Evolutionary conservation across 2,113 vertebrate species (phyloP).

Genomic region (Cinclus cinclus): DNA sequence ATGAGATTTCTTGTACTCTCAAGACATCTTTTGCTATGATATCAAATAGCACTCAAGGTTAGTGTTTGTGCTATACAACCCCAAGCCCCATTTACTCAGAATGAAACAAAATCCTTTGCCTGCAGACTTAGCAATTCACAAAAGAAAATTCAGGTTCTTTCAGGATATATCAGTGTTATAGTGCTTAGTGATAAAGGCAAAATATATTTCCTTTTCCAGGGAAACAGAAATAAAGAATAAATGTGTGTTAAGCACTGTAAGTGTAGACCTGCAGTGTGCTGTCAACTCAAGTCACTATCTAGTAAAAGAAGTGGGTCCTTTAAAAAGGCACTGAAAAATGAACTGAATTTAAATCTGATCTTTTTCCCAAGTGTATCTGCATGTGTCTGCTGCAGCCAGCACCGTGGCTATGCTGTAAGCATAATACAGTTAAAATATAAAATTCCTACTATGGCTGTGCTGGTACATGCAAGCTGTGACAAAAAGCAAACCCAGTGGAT

Average conservation of each 20-base stretch:
- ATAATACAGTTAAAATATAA: neutral
- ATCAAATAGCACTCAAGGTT: conserved; percentile 24
- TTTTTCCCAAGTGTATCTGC: neutral
- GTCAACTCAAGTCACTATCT: neutral
- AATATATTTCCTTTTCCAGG: neutral
- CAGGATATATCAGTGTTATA: neutral
- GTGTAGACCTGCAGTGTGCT: neutral
- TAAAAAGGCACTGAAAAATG: neutral
- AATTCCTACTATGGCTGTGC: accelerated
- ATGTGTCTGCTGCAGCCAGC: neutral
- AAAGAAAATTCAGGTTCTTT: neutral
- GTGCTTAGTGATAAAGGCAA: neutral
- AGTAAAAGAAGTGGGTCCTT: neutral
- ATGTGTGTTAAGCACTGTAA: neutral
- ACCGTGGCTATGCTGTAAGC: accelerated
- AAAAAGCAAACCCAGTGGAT: neutral
- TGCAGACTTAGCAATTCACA: neutral
- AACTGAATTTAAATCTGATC: neutral
- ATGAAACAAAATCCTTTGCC: conserved; percentile 52
- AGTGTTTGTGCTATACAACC: neutral
- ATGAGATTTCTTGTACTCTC: neutral
- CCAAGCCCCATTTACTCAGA: conserved; percentile 7
- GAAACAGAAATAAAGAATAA: neutral
- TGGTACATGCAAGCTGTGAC: neutral
- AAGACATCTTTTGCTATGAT: conserved; percentile 26